Evolutionary conservation across 2,888 invertebrate species (phyloP).

Genomic region (Eilema caniola): DNA sequence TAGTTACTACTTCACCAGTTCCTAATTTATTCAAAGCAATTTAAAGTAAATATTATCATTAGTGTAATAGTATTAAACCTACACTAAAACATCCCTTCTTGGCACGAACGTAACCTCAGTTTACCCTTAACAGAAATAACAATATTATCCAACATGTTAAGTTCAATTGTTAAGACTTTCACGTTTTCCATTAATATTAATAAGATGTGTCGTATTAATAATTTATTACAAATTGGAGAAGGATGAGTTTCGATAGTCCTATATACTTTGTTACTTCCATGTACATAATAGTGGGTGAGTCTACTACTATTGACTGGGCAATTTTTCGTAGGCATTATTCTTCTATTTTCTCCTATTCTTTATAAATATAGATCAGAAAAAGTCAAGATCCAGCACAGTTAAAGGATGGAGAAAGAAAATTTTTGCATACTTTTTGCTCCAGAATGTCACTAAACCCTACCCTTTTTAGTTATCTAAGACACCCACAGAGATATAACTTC

Average conservation of each 20-base stretch:
- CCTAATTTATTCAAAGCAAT: not conserved
- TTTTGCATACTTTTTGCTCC: too few relatives aligned
- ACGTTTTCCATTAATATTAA: not conserved
- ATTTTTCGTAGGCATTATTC: not conserved
- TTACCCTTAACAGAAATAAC: slow-evolving; percentile 12
- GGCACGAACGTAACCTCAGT: not conserved
- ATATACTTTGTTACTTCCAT: too few relatives aligned
- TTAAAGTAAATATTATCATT: not conserved
- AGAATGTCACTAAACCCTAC: not conserved
- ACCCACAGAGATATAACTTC: not conserved
- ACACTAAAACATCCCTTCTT: slow-evolving; percentile 1
- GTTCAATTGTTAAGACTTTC: slow-evolving; percentile 13
- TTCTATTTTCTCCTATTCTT: too few relatives aligned
- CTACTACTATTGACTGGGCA: not conserved
- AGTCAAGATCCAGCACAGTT: too few relatives aligned
- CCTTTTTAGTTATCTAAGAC: not conserved
- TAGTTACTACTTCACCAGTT: not conserved
- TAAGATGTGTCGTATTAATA: slow-evolving; percentile 13
- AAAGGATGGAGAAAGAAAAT: too few relatives aligned
- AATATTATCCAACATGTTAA: slow-evolving; percentile 18
- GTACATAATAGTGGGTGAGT: too few relatives aligned
- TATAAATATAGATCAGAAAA: too few relatives aligned
- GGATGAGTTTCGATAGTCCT: not conserved
- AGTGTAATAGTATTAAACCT: not conserved
- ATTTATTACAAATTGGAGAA: not conserved